A percentile compares a stretch with the other conserved stretches of the same genome.
Evolutionary conservation across 2,113 vertebrate species (phyloP).

Genomic region (Chascanopsetta lugubris): DNA sequence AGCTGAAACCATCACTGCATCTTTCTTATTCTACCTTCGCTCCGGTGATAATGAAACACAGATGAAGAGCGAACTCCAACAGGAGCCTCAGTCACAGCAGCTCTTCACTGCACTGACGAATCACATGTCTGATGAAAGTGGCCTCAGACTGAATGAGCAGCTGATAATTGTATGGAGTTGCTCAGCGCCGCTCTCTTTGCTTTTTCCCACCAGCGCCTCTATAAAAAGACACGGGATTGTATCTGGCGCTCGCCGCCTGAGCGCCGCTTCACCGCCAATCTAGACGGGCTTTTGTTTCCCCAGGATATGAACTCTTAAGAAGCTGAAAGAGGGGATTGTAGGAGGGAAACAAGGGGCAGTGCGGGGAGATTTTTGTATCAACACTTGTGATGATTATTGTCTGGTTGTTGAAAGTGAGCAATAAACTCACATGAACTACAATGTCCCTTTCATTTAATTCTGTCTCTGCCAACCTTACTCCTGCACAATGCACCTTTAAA

Average conservation of each 20-base stretch:
- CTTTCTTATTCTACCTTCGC: not conserved
- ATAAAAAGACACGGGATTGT: constrained; percentile 43
- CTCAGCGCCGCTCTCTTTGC: constrained; percentile 19
- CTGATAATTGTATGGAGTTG: constrained; percentile 38
- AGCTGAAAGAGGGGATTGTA: not conserved
- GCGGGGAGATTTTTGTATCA: too few relatives aligned
- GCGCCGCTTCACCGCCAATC: not conserved
- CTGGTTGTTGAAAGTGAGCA: not conserved
- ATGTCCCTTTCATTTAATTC: too few relatives aligned
- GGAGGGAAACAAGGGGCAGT: not conserved
- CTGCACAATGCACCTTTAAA: too few relatives aligned
- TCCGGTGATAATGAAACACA: not conserved
- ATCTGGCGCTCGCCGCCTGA: constrained; percentile 22
- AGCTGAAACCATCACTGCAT: not conserved
- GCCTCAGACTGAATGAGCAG: constrained; percentile 15
- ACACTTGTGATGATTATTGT: too few relatives aligned
- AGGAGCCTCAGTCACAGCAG: constrained; percentile 10
- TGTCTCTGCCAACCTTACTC: too few relatives aligned
- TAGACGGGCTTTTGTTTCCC: constrained; percentile 28
- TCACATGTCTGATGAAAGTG: not conserved
- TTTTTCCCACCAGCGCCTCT: constrained; percentile 19
- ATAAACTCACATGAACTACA: too few relatives aligned
- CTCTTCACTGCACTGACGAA: not conserved
- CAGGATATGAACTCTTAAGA: not conserved
- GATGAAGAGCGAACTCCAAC: not conserved